Evolutionary conservation across 2,797 vertebrate genomes (phyloP).

Genomic region (Neostethus bicornis): DNA sequence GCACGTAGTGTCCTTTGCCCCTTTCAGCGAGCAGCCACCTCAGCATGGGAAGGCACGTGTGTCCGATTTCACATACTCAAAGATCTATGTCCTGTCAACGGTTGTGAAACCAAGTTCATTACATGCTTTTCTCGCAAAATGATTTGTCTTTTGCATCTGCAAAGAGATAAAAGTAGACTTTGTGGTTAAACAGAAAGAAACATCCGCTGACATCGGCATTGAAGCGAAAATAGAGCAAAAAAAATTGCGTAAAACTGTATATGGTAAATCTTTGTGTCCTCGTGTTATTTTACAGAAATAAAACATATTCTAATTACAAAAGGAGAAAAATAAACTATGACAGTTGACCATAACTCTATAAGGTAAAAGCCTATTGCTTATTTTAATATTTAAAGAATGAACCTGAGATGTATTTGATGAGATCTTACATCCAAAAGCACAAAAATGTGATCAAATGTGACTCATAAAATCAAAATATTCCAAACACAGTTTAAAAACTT

Average conservation of each 20-base stretch:
- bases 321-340: slow-evolving; percentile 15
- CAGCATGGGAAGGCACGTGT: slow-evolving; percentile 49
- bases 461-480: background rate
- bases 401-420: background rate
- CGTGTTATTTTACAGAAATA: slow-evolving; percentile 45
- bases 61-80: slow-evolving; percentile 44
- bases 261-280: slow-evolving; percentile 36
- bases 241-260: slow-evolving; percentile 39
- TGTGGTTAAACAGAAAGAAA: slow-evolving; percentile 53
- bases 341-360: slow-evolving; percentile 21
- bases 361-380: slow-evolving; percentile 19
- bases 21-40: slow-evolving; percentile 18
- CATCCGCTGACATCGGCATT: slow-evolving; percentile 44
- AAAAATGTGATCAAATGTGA: background rate
- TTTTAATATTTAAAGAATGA: slow-evolving; percentile 22
- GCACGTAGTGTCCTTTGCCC: slow-evolving; percentile 69
- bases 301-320: slow-evolving; percentile 46
- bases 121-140: slow-evolving; percentile 7
- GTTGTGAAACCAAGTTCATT: slow-evolving; percentile 36
- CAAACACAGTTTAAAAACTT: background rate
- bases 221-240: slow-evolving; percentile 52
- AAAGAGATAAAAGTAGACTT: slow-evolving; percentile 39
- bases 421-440: background rate
- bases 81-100: slow-evolving; percentile 10
- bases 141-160: slow-evolving; percentile 25